Percentiles rank a stretch among this genome's conserved stretches.
phyloP scores from a whole-genome alignment of 30 jellyfish, hydroid and myxozoan species.

The Aurelia sp. region DNA sequence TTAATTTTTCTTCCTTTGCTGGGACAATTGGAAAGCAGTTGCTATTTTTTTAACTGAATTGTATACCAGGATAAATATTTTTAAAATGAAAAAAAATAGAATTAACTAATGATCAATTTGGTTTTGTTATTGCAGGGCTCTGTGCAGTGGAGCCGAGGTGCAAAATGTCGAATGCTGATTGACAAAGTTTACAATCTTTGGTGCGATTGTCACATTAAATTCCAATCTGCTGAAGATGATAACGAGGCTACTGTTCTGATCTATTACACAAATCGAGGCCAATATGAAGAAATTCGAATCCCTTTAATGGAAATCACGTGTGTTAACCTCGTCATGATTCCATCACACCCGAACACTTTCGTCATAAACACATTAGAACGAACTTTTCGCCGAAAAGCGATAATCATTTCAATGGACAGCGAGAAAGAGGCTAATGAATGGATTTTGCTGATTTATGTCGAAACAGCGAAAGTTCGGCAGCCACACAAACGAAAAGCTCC shows the following conservation, averaged over 20 bases:
- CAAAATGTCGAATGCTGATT: slow-evolving; percentile 60
- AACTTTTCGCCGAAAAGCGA: slow-evolving; percentile 55
- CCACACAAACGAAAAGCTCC: slow-evolving; percentile 16
- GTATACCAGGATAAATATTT: too few species aligned
- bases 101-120: too few species aligned
- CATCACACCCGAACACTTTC: slow-evolving; percentile 76
- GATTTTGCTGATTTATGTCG: slow-evolving; percentile 57
- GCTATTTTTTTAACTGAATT: too few species aligned
- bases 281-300: slow-evolving; percentile 60
- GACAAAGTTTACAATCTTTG: slow-evolving; percentile 62
- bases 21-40: too few species aligned
- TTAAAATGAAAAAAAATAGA: too few species aligned
- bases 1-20: too few species aligned
- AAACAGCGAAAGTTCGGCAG: slow-evolving; percentile 47
- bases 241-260: slow-evolving; percentile 47
- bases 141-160: slow-evolving; percentile 62
- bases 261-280: slow-evolving; percentile 57
- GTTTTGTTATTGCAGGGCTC: slow-evolving; percentile 35
- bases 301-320: slow-evolving; percentile 62
- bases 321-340: slow-evolving; percentile 50
- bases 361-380: slow-evolving; percentile 67
- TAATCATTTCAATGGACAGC: slow-evolving; percentile 59
- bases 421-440: slow-evolving; percentile 85
- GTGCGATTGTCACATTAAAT: slow-evolving; percentile 80
- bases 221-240: slow-evolving; percentile 48